phyloP scores from a whole-genome alignment of 2,113 vertebrate species.

The Albula glossodonta region DNA sequence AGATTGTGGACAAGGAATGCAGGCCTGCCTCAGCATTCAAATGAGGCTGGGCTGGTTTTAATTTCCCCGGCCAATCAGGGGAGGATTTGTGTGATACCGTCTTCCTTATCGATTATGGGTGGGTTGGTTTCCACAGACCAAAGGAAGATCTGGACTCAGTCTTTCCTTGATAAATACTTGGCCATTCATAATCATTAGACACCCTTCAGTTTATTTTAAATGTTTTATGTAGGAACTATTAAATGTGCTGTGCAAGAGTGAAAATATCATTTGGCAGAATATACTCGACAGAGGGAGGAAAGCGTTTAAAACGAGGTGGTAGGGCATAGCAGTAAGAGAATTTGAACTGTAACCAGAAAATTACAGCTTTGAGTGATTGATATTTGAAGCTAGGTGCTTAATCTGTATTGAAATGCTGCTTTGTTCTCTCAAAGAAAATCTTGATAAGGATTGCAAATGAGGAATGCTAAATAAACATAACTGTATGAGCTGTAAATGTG shows the following conservation, averaged over 20 bases:
- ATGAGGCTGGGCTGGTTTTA: background rate
- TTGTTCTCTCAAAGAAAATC: background rate
- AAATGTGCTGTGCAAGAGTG: background rate
- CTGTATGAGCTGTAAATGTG: background rate
- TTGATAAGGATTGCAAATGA: background rate
- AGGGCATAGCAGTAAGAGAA: too few species aligned
- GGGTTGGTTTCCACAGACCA: background rate
- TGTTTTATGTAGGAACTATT: background rate
- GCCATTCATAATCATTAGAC: background rate
- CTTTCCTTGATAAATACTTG: background rate
- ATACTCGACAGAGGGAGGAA: background rate
- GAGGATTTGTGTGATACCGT: background rate
- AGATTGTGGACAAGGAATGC: conserved; percentile 1
- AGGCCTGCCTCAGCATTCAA: conserved; percentile 3
- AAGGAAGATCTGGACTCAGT: background rate
- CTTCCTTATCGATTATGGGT: background rate
- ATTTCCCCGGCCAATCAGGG: conserved; percentile 1
- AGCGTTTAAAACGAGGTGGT: too few species aligned
- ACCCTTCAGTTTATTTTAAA: background rate
- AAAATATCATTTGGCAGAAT: background rate
- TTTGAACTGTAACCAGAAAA: background rate
- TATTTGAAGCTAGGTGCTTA: too few species aligned
- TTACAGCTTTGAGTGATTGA: background rate
- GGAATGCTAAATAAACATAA: background rate
- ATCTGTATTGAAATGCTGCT: too few species aligned